phyloP scores from a whole-genome alignment of 2,888 invertebrate genomes.

The Hyles lineata region DNA sequence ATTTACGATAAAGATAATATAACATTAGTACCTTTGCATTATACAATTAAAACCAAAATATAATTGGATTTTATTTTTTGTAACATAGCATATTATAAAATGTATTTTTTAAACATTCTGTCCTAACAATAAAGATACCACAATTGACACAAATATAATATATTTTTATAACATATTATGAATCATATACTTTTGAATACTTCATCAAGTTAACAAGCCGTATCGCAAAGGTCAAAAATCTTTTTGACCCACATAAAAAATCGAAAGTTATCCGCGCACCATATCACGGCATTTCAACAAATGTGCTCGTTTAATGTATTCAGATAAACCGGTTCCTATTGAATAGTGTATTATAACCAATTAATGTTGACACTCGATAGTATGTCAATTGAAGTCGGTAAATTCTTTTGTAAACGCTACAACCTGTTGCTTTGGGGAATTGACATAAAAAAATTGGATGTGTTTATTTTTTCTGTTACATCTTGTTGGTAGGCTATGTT shows the following conservation, averaged over 20 bases:
- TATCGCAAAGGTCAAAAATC: slow-evolving; percentile 18
- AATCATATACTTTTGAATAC: background rate
- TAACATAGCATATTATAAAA: background rate
- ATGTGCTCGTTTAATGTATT: slow-evolving; percentile 16
- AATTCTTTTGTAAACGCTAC: background rate
- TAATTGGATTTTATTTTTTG: no score
- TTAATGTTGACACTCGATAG: background rate
- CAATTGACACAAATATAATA: background rate
- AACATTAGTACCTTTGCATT: no score
- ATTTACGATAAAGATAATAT: no score
- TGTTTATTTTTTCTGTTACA: no score
- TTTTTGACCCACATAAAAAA: slow-evolving; percentile 23
- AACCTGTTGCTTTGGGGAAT: background rate
- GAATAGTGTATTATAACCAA: background rate
- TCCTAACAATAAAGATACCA: background rate
- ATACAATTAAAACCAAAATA: no score
- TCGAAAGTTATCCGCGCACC: slow-evolving; percentile 21
- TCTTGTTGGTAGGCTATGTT: no score
- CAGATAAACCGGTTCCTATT: background rate
- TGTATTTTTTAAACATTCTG: background rate
- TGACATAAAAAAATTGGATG: no score
- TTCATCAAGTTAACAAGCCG: slow-evolving; percentile 4
- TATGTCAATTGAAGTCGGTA: background rate
- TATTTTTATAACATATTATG: no score
- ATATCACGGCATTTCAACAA: slow-evolving; percentile 20